Evolutionary conservation across 2,113 vertebrate genomes (phyloP), one percentile per base, ranked within the genome.

Genomic region (Dolichallabes microphthalmus): DNA sequence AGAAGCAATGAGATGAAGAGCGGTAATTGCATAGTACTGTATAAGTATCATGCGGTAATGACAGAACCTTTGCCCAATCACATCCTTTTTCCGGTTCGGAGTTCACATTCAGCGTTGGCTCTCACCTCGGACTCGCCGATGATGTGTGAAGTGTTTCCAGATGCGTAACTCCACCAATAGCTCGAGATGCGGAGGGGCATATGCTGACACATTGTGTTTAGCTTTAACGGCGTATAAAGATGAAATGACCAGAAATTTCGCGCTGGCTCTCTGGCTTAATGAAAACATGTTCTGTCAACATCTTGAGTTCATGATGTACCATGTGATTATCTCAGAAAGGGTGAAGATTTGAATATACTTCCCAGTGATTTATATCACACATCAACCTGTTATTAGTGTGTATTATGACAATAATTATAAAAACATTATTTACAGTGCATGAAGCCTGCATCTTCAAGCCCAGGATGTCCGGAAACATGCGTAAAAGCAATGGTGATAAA

Each of bases 141-240:
- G 87, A 90, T 74, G 68, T 90, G 92, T 88, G 89, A 95, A 95
- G 92, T 89, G 89, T 80, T 95, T 94, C 92, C 94, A 94, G 92
- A 92, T 93, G 92, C 83, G 88, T 89, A 92, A 76, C 87, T 92
- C 82, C 87, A 87, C 90, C 85, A 86, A 91, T 88, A 92, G 89
- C 78, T 74, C 45, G 75, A 78, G 84, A 88, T 32, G 84, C 68
- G 64, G 80, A 90, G 84, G 86, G 85, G 85, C 80, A 83, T 63
- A 82, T 81, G 83, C 64, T 71, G 87, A 87, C 76, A 86, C 87
- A 86, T 86, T 88, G 90, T 88, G 92, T 68, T 88, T 90, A 76
- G 66, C 77, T 86, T 35, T 85, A 90, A 85, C 74, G 57, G 80
- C 79, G 68, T 77, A 76, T 80, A 32, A 73, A 82, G 60, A 86